A percentile compares a stretch with the other conserved stretches of the same genome.
Conservation (phyloP, 1,140 invertebrate species). For the Caenorhabditis tropicalis region DNA sequence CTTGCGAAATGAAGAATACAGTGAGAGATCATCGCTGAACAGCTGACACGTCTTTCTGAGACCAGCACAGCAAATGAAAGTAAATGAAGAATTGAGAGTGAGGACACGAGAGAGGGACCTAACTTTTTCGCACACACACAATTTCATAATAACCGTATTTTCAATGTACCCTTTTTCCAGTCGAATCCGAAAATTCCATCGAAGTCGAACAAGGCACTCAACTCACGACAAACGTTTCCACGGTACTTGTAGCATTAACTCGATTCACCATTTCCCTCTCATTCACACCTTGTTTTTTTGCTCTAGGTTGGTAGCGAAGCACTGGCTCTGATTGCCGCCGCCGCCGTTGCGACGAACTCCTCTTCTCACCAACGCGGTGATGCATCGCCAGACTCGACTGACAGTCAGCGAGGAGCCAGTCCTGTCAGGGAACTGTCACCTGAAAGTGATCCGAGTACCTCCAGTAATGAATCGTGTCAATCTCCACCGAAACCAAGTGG, state of each 20-base stretch:
- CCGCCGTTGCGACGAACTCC: background rate
- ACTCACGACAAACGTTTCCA: background rate
- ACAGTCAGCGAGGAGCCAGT: background rate
- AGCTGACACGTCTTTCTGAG: background rate
- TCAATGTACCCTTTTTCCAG: background rate
- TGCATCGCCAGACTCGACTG: background rate
- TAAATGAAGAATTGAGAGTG: background rate
- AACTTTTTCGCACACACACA: background rate
- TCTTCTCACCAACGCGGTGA: background rate
- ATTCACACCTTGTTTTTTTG: background rate
- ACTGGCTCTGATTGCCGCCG: conserved; percentile 42
- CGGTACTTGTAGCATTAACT: background rate
- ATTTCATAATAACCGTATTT: background rate
- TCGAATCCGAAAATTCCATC: background rate
- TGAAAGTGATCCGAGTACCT: background rate
- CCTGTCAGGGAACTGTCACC: background rate
- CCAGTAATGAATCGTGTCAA: conserved; percentile 16
- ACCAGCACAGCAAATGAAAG: background rate
- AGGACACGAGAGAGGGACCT: background rate
- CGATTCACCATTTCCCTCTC: background rate
- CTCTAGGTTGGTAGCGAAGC: conserved; percentile 49
- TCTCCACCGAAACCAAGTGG: conserved; percentile 23
- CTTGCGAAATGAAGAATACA: conserved; percentile 17
- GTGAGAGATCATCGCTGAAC: background rate
- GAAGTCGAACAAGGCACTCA: background rate